Evolutionary conservation across 1,140 invertebrate genomes (phyloP).

Genomic region (Bradysia coprophila): DNA sequence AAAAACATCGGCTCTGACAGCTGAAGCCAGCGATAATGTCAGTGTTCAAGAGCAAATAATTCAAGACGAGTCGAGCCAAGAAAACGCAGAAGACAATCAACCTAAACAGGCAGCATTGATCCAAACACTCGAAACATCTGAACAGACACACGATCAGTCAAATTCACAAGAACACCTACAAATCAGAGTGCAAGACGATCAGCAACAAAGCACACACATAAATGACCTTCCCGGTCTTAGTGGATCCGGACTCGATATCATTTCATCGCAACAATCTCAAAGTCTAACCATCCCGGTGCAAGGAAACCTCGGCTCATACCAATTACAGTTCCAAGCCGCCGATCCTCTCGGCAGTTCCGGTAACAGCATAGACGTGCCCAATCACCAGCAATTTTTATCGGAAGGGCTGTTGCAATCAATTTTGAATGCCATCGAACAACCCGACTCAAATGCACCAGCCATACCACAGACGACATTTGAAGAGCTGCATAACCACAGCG

Average conservation of each 20-base stretch:
- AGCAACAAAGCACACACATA: no score
- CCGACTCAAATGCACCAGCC: slow-evolving; percentile 12
- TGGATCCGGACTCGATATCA: slow-evolving; percentile 25
- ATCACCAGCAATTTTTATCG: slow-evolving; percentile 55
- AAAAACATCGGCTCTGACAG: slow-evolving; percentile 9
- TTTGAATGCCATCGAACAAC: slow-evolving; percentile 49
- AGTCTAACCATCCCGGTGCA: slow-evolving; percentile 27
- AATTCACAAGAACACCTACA: no score
- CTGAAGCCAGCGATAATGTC: no score
- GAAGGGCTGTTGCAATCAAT: slow-evolving; percentile 61
- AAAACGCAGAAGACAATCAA: no score
- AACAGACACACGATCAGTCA: neutral
- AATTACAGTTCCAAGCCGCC: slow-evolving; percentile 49
- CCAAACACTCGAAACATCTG: neutral
- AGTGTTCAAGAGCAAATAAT: no score
- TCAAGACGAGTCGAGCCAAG: no score
- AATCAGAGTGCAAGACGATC: no score
- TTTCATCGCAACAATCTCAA: slow-evolving; percentile 24
- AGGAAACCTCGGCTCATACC: slow-evolving; percentile 42
- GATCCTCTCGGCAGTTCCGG: slow-evolving; percentile 19
- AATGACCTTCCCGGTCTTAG: slow-evolving; percentile 14
- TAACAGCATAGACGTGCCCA: slow-evolving; percentile 13
- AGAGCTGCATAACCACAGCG: slow-evolving; percentile 8
- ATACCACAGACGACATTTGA: neutral
- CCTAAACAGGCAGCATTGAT: no score